Evolutionary conservation across 1,140 invertebrate genomes (phyloP).

Genomic region (Bemisia tabaci): DNA sequence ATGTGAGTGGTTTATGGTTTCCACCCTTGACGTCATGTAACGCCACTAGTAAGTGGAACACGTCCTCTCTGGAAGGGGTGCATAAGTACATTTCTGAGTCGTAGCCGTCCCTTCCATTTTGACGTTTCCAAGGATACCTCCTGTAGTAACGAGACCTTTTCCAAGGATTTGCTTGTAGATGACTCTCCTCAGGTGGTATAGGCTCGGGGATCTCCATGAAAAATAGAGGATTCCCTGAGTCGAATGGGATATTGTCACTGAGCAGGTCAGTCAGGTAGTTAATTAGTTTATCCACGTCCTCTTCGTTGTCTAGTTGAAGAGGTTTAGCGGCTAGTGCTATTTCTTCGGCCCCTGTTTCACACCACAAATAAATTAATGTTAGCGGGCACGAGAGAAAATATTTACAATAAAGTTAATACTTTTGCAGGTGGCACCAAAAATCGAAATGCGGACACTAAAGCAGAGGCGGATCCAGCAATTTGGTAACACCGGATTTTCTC

Average conservation of each 20-base stretch:
- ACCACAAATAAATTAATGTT: too few species aligned
- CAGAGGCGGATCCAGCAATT: too few species aligned
- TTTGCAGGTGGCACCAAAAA: too few species aligned
- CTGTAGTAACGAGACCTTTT: conserved; percentile 34
- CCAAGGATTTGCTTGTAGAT: conserved; percentile 12
- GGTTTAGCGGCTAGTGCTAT: background rate
- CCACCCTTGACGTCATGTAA: conserved; percentile 42
- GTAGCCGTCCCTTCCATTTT: conserved; percentile 33
- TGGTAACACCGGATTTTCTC: too few species aligned
- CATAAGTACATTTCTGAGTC: conserved; percentile 42
- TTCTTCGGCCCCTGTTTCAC: background rate
- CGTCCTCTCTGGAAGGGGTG: conserved; percentile 40
- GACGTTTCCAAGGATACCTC: conserved; percentile 44
- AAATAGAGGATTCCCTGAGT: background rate
- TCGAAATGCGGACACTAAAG: too few species aligned
- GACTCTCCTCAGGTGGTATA: background rate
- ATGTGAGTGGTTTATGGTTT: conserved; percentile 38
- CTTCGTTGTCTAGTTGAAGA: background rate
- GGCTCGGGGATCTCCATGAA: background rate
- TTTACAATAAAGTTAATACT: too few species aligned
- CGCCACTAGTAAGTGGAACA: conserved; percentile 40
- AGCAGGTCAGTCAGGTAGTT: background rate
- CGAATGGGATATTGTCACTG: background rate
- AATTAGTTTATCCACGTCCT: background rate
- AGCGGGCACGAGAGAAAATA: too few species aligned